phyloP scores from a whole-genome alignment of 2,113 vertebrate genomes.

The Ammodytes marinus region DNA sequence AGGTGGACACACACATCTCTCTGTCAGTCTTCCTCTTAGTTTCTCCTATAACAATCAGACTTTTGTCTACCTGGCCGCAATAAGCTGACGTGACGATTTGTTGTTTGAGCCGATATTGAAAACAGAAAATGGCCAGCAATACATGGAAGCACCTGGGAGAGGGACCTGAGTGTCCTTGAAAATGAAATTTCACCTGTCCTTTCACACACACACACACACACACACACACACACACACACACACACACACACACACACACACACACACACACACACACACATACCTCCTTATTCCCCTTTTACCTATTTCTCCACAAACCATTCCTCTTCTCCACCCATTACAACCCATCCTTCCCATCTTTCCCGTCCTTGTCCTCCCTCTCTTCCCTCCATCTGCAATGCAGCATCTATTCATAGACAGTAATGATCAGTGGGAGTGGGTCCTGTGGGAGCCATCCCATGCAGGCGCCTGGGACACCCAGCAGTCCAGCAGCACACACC shows the following conservation, averaged over 20 bases:
- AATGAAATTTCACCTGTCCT: conserved; percentile 44
- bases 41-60: conserved; percentile 7
- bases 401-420: conserved; percentile 77
- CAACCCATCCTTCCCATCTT: conserved; percentile 51
- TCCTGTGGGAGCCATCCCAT: conserved; percentile 66
- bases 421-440: conserved; percentile 63
- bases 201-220: not conserved
- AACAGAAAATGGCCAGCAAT: conserved; percentile 14
- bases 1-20: conserved; percentile 4
- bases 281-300: conserved; percentile 75
- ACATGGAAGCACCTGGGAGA: not conserved
- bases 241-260: not conserved
- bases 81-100: conserved; percentile 17
- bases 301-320: conserved; percentile 50
- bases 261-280: conserved; percentile 15
- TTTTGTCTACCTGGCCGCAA: conserved; percentile 25
- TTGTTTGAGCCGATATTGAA: conserved; percentile 23
- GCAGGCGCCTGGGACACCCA: conserved; percentile 46
- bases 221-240: not conserved
- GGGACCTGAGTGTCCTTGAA: conserved; percentile 54
- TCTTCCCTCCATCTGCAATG: conserved; percentile 75
- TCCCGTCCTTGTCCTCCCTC: conserved; percentile 23
- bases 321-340: conserved; percentile 36
- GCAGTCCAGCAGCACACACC: conserved; percentile 37
- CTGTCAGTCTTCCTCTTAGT: not conserved